Evolutionary conservation across 2,888 invertebrate genomes (phyloP).

Genomic region (Reticulitermes lucifugus): DNA sequence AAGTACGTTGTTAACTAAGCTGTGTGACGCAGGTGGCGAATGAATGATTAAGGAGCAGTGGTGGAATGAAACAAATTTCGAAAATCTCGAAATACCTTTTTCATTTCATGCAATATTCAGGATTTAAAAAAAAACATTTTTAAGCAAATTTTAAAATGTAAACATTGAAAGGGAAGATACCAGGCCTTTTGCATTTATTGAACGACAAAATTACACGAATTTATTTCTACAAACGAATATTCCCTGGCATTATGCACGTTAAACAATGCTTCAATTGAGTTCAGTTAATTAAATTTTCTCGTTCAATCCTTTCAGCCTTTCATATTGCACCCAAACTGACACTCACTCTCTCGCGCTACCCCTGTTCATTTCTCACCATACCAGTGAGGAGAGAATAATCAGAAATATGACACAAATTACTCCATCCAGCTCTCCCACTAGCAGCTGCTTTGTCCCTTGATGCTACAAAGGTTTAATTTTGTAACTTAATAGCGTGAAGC

Average conservation of each 20-base stretch:
- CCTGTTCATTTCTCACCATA: not conserved
- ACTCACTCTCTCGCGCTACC: not conserved
- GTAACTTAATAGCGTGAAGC: not conserved
- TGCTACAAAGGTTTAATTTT: not conserved
- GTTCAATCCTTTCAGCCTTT: not conserved
- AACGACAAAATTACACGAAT: not conserved
- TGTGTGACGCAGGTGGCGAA: no score
- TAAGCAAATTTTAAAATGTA: no score
- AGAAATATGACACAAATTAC: conserved; percentile 10
- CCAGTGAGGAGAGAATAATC: not conserved
- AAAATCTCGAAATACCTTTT: no score
- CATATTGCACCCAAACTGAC: not conserved
- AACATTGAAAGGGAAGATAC: no score
- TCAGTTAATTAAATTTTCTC: not conserved
- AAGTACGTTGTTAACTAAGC: no score
- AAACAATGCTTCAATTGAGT: conserved; percentile 14
- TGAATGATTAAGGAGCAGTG: no score
- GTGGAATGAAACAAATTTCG: no score
- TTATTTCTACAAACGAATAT: not conserved
- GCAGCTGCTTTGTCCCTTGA: not conserved
- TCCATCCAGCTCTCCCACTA: not conserved
- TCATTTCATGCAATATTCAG: no score
- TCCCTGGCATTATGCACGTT: not conserved
- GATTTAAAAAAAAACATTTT: no score
- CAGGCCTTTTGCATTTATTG: not conserved